phyloP scores from a whole-genome alignment of 1,140 invertebrate genomes.

The Scylla paramamosain region DNA sequence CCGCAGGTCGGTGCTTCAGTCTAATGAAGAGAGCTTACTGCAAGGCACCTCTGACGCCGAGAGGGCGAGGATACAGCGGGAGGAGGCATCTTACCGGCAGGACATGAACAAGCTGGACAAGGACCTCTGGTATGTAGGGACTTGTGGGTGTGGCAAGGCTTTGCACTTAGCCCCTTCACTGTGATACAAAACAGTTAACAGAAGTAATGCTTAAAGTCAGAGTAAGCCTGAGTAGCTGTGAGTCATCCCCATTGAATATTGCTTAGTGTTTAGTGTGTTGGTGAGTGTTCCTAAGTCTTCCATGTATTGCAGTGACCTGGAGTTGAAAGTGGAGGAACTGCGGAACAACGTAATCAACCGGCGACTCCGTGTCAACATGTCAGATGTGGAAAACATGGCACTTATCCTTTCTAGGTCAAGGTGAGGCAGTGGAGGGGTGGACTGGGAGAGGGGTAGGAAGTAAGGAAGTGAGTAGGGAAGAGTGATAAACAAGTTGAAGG shows the following conservation, averaged over 20 bases:
- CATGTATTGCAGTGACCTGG: slow-evolving; percentile 88
- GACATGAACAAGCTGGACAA: slow-evolving; percentile 95
- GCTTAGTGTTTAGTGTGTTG: too few relatives aligned
- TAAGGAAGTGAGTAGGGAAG: too few relatives aligned
- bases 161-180: not conserved
- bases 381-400: slow-evolving; percentile 97
- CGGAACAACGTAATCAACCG: slow-evolving; percentile 96
- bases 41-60: slow-evolving; percentile 83
- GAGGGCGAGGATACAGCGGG: slow-evolving; percentile 85
- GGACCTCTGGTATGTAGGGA: slow-evolving; percentile 87
- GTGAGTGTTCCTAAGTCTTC: too few relatives aligned
- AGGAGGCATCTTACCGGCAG: slow-evolving; percentile 93
- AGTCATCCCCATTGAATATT: too few relatives aligned
- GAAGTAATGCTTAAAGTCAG: too few relatives aligned
- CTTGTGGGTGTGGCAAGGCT: not conserved
- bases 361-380: slow-evolving; percentile 96
- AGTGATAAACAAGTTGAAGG: too few relatives aligned
- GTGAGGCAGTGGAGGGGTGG: slow-evolving; percentile 79
- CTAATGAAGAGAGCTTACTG: slow-evolving; percentile 54
- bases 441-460: not conserved
- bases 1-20: slow-evolving; percentile 68
- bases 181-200: too few relatives aligned
- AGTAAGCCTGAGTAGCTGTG: too few relatives aligned
- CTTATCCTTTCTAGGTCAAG: slow-evolving; percentile 92
- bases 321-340: slow-evolving; percentile 95